A percentile compares a stretch with the other conserved stretches of the same genome.
Evolutionary conservation across 2,888 invertebrate species (phyloP).

Genomic region (Cylloceria caligata): DNA sequence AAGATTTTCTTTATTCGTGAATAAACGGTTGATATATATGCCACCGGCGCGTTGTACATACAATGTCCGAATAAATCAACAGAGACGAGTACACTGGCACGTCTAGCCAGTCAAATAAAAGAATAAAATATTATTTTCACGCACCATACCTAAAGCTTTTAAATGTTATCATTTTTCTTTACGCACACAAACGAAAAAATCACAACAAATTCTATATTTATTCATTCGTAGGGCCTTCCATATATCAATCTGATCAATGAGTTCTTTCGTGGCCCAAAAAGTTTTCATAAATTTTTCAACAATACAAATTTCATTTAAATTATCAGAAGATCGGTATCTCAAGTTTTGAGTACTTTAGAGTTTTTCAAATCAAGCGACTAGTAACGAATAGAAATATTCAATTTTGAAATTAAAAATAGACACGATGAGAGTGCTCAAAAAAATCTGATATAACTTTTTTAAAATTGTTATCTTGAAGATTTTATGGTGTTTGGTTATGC

Average conservation of each 20-base stretch:
- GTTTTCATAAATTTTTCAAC: too few species aligned
- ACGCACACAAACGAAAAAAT: background rate
- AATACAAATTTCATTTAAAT: too few species aligned
- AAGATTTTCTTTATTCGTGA: constrained; percentile 57
- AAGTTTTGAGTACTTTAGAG: too few species aligned
- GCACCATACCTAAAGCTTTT: background rate
- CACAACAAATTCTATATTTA: background rate
- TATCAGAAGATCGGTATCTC: too few species aligned
- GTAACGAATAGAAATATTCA: too few species aligned
- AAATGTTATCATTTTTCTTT: constrained; percentile 36
- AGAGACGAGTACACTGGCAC: constrained; percentile 3
- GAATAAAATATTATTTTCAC: constrained; percentile 27
- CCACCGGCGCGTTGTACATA: background rate
- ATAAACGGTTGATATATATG: background rate
- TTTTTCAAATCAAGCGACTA: too few species aligned
- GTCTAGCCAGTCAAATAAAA: constrained; percentile 18
- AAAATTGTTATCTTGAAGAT: too few species aligned
- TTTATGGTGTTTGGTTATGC: too few species aligned
- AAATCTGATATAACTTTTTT: too few species aligned
- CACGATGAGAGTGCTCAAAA: too few species aligned
- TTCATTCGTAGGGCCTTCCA: background rate
- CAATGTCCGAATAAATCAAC: constrained; percentile 54
- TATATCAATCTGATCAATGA: too few species aligned
- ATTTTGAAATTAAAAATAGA: too few species aligned
- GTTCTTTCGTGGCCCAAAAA: background rate